Conservation (phyloP, 2,888 invertebrate species). For the Ecdyonurus torrentis region DNA sequence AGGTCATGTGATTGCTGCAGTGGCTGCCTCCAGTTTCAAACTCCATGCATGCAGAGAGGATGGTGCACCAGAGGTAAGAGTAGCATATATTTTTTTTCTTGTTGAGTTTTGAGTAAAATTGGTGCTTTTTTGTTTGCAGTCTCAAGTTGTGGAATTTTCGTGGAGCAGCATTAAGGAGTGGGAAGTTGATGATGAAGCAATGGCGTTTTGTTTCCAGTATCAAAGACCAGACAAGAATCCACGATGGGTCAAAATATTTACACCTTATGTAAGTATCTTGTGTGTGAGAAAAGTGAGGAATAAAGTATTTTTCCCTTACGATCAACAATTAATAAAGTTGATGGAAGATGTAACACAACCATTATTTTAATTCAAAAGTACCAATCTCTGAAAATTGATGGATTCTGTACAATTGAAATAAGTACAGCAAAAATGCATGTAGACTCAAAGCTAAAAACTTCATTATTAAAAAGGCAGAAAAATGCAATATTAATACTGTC, state of each 20-base stretch:
- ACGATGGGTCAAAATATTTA: constrained; percentile 71
- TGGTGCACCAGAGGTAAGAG: constrained; percentile 47
- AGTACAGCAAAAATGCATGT: too few species aligned
- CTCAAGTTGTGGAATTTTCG: constrained; percentile 61
- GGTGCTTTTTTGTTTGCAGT: constrained; percentile 22
- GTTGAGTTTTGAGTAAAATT: neutral
- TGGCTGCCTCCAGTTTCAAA: constrained; percentile 47
- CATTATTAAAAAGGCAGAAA: too few species aligned
- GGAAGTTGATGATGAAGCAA: constrained; percentile 83
- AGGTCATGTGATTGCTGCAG: constrained; percentile 64
- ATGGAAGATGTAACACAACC: too few species aligned
- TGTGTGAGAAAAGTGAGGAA: too few species aligned
- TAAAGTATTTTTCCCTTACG: too few species aligned
- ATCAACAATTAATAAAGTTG: too few species aligned
- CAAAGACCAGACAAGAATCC: constrained; percentile 61
- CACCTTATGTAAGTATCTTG: constrained; percentile 68
- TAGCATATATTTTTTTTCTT: neutral
- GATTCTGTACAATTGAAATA: too few species aligned
- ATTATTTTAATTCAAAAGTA: too few species aligned
- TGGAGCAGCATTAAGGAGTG: constrained; percentile 74
- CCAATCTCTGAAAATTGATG: too few species aligned
- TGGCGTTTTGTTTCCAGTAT: constrained; percentile 81
- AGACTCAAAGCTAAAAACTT: too few species aligned
- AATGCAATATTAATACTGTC: too few species aligned
- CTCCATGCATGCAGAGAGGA: constrained; percentile 73